Base-by-base conservation (phyloP, 2,888 invertebrate genomes). In the Oasisia sp. region DNA sequence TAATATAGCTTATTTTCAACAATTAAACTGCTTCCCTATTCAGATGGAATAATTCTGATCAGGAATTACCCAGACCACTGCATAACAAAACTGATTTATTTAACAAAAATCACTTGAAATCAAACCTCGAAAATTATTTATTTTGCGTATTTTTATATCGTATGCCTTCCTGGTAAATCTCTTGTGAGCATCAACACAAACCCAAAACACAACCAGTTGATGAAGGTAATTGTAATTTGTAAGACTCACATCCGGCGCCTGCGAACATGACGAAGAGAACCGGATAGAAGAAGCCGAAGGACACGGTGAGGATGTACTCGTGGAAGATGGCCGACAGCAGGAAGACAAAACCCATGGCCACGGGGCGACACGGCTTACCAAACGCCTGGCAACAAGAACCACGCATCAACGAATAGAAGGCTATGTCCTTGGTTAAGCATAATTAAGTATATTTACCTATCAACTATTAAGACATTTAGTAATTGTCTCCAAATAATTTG, bases 201-300 rank as follows among this genome's bases (percentile, higher is more conserved):
- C 2, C 5, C 90, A 19, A 90, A 11, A 11, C 56, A 27, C 32
- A 32, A 32, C 32, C 12, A 5, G 5, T 14, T n/a, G 90, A 91
- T 11, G 7, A 32, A 89, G 45, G 32, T 74, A 74, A 74, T 74
- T 27, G 27, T 19, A 74, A 32, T n/a, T 74, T 27, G 27, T 19
- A 74, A 32, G 19, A 95, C 96, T 95, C 94, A 96, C 94, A 96
- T 19, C 98, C 98, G 56, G 98, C 97, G 0, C 97, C 97, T 50
- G 97, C 97, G 95, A 99, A 99, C 94, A 98, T 96, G 19, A 98
- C 94, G 94, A 99, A 97, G 95, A 99, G 97, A 2, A 98, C 97
- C 0, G 99, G 99, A 95, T 98, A 98, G 96, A 98, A 98, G 96
- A 98, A 98, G 58, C 98, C 97, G 94, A 99, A 97, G 0, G 98